phyloP scores from a whole-genome alignment of 2,113 vertebrate genomes.

The Actinemys pallida region DNA sequence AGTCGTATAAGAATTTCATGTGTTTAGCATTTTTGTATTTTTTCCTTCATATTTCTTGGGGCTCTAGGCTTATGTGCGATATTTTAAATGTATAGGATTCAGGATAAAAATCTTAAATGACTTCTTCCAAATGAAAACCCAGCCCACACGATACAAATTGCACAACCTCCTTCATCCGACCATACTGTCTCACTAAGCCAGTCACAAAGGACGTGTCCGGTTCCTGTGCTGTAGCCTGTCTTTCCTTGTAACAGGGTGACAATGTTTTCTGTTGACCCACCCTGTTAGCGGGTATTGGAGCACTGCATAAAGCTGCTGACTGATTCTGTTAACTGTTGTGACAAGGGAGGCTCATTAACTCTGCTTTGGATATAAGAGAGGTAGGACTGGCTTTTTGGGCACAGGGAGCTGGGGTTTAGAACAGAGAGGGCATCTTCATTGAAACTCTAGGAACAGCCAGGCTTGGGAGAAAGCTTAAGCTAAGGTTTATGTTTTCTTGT shows the following conservation, averaged over 20 bases:
- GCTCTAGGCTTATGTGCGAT: not conserved
- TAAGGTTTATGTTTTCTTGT: not conserved
- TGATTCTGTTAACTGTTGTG: not conserved
- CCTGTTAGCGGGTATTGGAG: too few relatives aligned
- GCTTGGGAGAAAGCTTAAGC: not conserved
- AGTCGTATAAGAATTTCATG: accelerated
- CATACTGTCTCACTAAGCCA: not conserved
- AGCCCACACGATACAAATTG: not conserved
- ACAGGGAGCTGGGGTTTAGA: not conserved
- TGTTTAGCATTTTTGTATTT: not conserved
- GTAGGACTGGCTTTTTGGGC: not conserved
- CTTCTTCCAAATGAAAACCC: not conserved
- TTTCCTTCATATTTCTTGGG: not conserved
- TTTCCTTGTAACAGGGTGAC: not conserved
- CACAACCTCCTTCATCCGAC: not conserved
- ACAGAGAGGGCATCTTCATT: not conserved
- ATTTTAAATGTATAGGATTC: not conserved
- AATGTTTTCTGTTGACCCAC: not conserved
- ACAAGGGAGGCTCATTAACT: not conserved
- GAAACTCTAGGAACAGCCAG: not conserved
- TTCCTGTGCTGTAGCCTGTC: not conserved
- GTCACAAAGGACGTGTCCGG: not conserved
- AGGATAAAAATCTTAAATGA: not conserved
- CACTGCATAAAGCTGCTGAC: not conserved
- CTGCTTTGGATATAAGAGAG: not conserved